A percentile compares a stretch with the other conserved stretches of the same genome.
phyloP scores from a whole-genome alignment of 2,888 invertebrate species.

The Mamestra brassicae region DNA sequence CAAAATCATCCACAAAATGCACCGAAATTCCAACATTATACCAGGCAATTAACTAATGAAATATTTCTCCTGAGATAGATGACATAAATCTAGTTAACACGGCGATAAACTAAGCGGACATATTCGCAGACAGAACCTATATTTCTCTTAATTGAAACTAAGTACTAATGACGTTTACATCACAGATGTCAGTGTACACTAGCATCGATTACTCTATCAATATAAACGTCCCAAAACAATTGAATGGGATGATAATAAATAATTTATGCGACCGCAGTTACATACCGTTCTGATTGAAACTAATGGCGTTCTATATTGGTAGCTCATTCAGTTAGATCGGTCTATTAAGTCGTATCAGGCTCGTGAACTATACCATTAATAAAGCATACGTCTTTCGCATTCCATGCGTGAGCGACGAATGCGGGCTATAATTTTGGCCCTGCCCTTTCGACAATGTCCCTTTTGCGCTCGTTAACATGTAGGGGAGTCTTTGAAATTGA shows the following conservation, averaged over 20 bases:
- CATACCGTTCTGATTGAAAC: conserved; percentile 75
- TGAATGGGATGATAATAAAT: conserved; percentile 70
- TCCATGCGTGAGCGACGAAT: conserved; percentile 27
- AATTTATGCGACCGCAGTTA: conserved; percentile 74
- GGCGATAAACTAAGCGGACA: conserved; percentile 20
- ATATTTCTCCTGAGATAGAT: conserved; percentile 31
- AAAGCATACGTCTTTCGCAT: conserved; percentile 51
- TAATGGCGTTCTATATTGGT: conserved; percentile 70
- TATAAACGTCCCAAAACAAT: conserved; percentile 74
- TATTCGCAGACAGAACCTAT: conserved; percentile 34
- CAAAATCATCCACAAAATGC: conserved; percentile 5
- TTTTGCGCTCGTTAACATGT: conserved; percentile 10
- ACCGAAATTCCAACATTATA: conserved; percentile 3
- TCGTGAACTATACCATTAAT: conserved; percentile 55
- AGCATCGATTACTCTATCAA: conserved; percentile 64
- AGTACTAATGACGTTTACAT: conserved; percentile 46
- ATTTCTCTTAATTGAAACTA: conserved; percentile 41
- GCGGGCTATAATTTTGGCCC: conserved; percentile 20
- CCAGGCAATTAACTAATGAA: conserved; percentile 37
- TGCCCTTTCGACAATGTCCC: conserved; percentile 4
- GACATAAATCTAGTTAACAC: conserved; percentile 34
- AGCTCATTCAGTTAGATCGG: conserved; percentile 58
- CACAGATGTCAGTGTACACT: conserved; percentile 51
- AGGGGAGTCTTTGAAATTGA: conserved; percentile 8
- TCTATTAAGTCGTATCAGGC: conserved; percentile 56